phyloP scores from a whole-genome alignment of 2,797 vertebrate species.

The Enteromius paludinosus region DNA sequence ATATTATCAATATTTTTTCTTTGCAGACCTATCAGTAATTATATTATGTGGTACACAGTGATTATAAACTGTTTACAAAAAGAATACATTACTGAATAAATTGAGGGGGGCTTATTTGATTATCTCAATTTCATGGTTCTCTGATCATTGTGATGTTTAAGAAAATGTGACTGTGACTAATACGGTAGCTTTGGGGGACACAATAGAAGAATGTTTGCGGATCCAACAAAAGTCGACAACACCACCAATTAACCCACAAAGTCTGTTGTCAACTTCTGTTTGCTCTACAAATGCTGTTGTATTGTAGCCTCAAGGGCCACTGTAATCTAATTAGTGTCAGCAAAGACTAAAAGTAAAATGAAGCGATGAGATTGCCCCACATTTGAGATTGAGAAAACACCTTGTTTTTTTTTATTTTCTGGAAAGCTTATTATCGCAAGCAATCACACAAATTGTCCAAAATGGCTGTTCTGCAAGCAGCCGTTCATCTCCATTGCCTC shows the following conservation, averaged over 20 bases:
- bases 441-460: constrained; percentile 37
- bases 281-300: not conserved
- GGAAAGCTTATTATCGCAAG: constrained; percentile 12
- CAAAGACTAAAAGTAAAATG: not conserved
- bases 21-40: not conserved
- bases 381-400: not conserved
- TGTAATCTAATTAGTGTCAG: constrained; percentile 10
- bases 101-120: not conserved
- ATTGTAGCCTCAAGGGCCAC: not conserved
- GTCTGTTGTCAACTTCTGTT: constrained; percentile 1
- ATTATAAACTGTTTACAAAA: not conserved
- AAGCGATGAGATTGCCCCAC: not conserved
- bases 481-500: constrained; percentile 49
- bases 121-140: not conserved
- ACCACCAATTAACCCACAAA: not conserved
- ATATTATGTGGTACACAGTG: not conserved
- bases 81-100: constrained; percentile 11
- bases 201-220: not conserved
- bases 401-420: not conserved
- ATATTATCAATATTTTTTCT: too few species aligned
- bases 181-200: not conserved
- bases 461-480: constrained; percentile 41
- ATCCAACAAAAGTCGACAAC: constrained; percentile 10
- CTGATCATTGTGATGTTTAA: not conserved
- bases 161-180: not conserved